These are phyloP conservation scores for Machimus atricapillus DNA, from an alignment of 2,888 invertebrate genomes.

Conservation along the genomic window DNA sequence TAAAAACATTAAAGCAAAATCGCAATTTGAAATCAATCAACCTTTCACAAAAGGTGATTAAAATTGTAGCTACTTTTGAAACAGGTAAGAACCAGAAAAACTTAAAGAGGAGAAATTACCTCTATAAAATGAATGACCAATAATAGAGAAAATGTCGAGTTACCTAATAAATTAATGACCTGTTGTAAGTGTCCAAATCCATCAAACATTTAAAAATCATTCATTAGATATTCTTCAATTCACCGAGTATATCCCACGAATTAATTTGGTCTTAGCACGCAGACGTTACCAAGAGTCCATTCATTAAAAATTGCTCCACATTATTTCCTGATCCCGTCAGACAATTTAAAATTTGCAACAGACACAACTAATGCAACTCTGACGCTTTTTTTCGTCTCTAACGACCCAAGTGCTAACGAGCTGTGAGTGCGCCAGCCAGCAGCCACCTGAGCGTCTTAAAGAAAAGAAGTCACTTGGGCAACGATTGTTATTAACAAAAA, in stretches of 20 bases:
- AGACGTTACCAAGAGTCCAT: not conserved
- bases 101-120: not conserved
- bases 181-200: not conserved
- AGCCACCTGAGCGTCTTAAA: not conserved
- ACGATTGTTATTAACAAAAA: not conserved
- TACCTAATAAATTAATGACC: not conserved
- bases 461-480: constrained; percentile 14
- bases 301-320: not conserved
- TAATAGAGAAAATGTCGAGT: not conserved
- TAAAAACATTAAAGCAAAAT: no score
- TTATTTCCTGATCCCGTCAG: not conserved
- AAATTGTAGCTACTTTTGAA: not conserved
- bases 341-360: constrained; percentile 3
- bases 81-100: not conserved
- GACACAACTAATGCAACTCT: not conserved
- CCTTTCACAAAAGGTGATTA: no score
- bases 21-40: no score
- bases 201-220: not conserved
- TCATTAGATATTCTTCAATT: not conserved
- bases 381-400: not conserved
- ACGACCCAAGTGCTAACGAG: constrained; percentile 13
- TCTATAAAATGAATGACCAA: not conserved
- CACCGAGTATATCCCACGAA: not conserved
- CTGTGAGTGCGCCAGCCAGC: not conserved
- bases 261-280: not conserved